Conservation (phyloP, 2,888 invertebrate genomes). For the Latrodectus hesperus region DNA sequence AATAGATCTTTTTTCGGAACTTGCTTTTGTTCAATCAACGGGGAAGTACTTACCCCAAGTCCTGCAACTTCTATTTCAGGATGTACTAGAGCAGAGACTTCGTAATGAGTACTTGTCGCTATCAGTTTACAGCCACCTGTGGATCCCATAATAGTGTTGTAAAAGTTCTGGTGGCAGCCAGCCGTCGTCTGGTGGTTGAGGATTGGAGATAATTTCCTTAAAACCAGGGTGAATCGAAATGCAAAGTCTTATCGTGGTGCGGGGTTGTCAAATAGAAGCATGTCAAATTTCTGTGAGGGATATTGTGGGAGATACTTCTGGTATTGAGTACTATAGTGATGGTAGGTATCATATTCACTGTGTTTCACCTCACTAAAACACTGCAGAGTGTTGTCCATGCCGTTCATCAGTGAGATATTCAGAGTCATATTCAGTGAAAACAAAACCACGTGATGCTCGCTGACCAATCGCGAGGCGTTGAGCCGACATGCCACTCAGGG, state of each 20-base stretch:
- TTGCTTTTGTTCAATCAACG: constrained; percentile 48
- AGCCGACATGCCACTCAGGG: constrained; percentile 65
- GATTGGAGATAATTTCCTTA: constrained; percentile 21
- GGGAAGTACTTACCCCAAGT: constrained; percentile 53
- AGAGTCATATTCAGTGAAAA: constrained; percentile 69
- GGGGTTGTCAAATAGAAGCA: constrained; percentile 59
- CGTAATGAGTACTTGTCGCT: constrained; percentile 46
- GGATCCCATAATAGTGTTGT: constrained; percentile 3
- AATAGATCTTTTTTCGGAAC: constrained; percentile 39
- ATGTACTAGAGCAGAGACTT: constrained; percentile 30
- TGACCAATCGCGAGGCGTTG: constrained; percentile 62
- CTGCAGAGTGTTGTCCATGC: constrained; percentile 34
- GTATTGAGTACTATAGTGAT: constrained; percentile 28
- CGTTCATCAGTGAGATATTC: constrained; percentile 40
- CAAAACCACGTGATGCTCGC: constrained; percentile 61
- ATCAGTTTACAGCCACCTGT: constrained; percentile 41
- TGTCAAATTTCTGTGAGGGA: constrained; percentile 16
- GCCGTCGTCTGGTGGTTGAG: constrained; percentile 22
- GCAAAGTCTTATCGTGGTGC: constrained; percentile 52
- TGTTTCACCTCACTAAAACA: constrained; percentile 6
- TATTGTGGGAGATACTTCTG: constrained; percentile 24
- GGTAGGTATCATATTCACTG: constrained; percentile 31
- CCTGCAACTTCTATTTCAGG: constrained; percentile 19
- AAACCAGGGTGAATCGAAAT: constrained; percentile 34
- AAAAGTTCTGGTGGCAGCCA: constrained; percentile 50